Conservation (phyloP, 92 coral and sea anemone species). For the Phymanthus crucifer region DNA sequence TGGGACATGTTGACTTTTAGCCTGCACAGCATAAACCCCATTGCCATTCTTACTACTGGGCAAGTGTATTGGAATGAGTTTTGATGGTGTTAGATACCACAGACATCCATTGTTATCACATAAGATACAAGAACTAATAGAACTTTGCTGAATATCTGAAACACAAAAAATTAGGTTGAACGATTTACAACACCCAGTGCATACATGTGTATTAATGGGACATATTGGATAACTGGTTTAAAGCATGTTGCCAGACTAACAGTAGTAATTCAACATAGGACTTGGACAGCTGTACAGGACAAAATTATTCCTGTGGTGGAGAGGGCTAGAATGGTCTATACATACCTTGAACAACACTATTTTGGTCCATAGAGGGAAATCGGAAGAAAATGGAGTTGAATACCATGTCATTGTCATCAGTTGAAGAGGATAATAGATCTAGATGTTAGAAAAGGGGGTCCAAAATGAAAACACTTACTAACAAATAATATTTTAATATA, state of each 20-base stretch:
- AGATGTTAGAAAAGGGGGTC: background rate
- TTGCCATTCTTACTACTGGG: constrained; percentile 86
- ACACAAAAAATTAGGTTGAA: background rate
- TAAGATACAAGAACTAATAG: constrained; percentile 60
- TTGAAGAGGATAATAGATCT: constrained; percentile 12
- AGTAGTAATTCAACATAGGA: no score
- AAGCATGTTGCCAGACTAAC: no score
- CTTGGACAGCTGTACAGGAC: no score
- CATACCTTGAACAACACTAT: constrained; percentile 61
- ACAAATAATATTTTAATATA: no score
- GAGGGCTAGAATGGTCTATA: no score
- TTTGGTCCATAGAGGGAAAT: constrained; percentile 56
- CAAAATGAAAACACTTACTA: no score
- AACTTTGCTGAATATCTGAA: constrained; percentile 73
- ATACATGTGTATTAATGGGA: no score
- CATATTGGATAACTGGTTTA: background rate
- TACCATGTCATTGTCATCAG: constrained; percentile 47
- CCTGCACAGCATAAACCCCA: constrained; percentile 88
- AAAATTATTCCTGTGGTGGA: no score
- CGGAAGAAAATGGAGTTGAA: constrained; percentile 44
- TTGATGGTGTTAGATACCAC: constrained; percentile 65
- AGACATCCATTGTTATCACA: constrained; percentile 80
- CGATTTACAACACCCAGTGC: background rate
- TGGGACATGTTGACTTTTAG: constrained; percentile 42
- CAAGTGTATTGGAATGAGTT: constrained; percentile 63